Evolutionary conservation across 2,113 vertebrate species (phyloP), one percentile per base, ranked within the genome.

Genomic region (Hemiprocne comata): DNA sequence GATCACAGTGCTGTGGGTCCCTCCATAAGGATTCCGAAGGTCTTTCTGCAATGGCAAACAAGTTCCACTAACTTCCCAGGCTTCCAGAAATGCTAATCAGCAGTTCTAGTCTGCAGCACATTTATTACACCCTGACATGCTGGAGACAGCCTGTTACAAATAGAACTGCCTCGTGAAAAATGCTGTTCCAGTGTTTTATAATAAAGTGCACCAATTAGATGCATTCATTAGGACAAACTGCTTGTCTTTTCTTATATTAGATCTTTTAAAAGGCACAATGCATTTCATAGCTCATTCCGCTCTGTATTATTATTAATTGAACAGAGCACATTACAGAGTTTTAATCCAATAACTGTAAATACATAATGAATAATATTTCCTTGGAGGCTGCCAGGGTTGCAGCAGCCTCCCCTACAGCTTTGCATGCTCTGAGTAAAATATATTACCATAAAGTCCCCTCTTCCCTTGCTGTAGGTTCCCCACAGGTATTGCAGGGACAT

Each of bases 191-290:
- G 96, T 97, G 97, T 97, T 98, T 98, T 98, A 97, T 98, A 98
- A 98, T 98, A 98, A 98, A 98, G 97, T 98, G 97, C 91, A 97
- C 98, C 98, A 98, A 98, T 98, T 98, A 98, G 95, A 98, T 94
- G 94, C 97, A 98, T 98, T 98, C 97, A 98, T 98, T 98, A 98
- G 98, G 97, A 98, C 97, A 98, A 98, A 98, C 97, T 98, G 97
- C 97, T 98, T 98, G 97, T 98, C 98, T 98, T 97, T 97, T 97
- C 95, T 93, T 96, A 96, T 97, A 97, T 98, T 97, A 97, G 95
- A 97, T 95, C 96, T 97, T 98, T 97, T 94, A 93, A 97, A 97
- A 97, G 96, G 95, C 94, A 97, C 96, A 95, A 91, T 97, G 95
- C 95, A 96, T 98, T 97, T 98, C 94, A 96, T 96, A 97, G 95